Evolutionary conservation across 1,140 invertebrate genomes (phyloP).

Genomic region (Episyrphus balteatus): DNA sequence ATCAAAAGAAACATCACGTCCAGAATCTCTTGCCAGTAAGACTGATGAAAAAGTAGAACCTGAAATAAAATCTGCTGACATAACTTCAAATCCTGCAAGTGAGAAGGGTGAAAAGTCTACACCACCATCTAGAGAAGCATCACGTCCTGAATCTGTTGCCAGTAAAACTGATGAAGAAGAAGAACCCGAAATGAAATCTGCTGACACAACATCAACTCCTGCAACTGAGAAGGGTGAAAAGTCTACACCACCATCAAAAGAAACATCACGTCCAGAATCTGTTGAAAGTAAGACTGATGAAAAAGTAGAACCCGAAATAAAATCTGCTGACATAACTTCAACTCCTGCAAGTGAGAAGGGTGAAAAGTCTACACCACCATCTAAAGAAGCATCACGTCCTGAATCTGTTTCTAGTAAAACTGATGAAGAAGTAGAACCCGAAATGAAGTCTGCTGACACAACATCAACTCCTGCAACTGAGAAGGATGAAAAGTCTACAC

Average conservation of each 20-base stretch:
- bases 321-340: neutral
- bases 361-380: slow-evolving; percentile 10
- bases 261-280: no score
- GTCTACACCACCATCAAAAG: no score
- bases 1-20: neutral
- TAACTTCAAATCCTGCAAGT: neutral
- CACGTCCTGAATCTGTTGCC: neutral
- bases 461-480: no score
- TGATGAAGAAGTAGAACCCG: slow-evolving; percentile 3
- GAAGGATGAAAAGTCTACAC: slow-evolving; percentile 3
- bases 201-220: slow-evolving; percentile 4
- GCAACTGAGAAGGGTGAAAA: slow-evolving; percentile 8
- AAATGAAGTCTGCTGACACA: no score
- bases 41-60: slow-evolving; percentile 3
- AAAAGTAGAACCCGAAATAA: slow-evolving; percentile 7
- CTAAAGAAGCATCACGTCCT: slow-evolving; percentile 10
- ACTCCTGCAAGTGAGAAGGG: slow-evolving; percentile 3
- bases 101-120: neutral
- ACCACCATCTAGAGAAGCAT: slow-evolving; percentile 1
- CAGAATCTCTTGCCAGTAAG: slow-evolving; percentile 1
- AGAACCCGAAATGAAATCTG: no score
- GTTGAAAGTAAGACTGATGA: no score
- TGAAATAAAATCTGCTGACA: neutral
- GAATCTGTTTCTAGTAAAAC: slow-evolving; percentile 5
- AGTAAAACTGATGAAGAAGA: no score